Conservation (phyloP, 2,113 vertebrate genomes). For the Poeciliopsis occidentalis region DNA sequence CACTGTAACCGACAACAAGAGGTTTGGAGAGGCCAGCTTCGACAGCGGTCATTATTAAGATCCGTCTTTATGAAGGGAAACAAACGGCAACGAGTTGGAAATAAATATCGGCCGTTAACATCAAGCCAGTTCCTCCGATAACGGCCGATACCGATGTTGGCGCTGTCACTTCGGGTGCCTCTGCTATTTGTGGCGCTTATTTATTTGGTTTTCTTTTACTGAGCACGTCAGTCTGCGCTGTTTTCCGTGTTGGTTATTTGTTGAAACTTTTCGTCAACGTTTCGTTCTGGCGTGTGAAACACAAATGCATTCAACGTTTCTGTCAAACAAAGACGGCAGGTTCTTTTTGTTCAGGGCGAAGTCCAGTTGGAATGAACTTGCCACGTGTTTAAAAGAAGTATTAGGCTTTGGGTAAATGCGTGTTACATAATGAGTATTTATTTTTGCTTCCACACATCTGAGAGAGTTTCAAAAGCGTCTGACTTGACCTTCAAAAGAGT, state of each 20-base stretch:
- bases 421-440: too few relatives aligned
- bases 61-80: not conserved
- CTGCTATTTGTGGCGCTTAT: too few relatives aligned
- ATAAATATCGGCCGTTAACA: too few relatives aligned
- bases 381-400: not conserved
- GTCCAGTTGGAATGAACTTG: not conserved
- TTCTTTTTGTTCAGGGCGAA: not conserved
- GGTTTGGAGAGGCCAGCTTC: constrained; percentile 37
- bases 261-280: too few relatives aligned
- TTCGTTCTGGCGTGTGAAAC: not conserved
- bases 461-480: not conserved
- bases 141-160: too few relatives aligned
- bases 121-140: too few relatives aligned
- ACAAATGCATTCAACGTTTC: not conserved
- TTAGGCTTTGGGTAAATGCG: not conserved
- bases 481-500: not conserved
- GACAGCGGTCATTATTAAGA: constrained; percentile 6
- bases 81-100: too few relatives aligned
- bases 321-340: not conserved
- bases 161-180: too few relatives aligned
- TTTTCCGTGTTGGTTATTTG: too few relatives aligned
- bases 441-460: not conserved
- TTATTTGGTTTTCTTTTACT: too few relatives aligned
- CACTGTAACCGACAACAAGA: constrained; percentile 39
- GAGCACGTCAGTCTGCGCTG: too few relatives aligned